Evolutionary conservation across 2,888 invertebrate genomes (phyloP), one percentile per base, ranked within the genome.

Genomic region (Formica aserva): DNA sequence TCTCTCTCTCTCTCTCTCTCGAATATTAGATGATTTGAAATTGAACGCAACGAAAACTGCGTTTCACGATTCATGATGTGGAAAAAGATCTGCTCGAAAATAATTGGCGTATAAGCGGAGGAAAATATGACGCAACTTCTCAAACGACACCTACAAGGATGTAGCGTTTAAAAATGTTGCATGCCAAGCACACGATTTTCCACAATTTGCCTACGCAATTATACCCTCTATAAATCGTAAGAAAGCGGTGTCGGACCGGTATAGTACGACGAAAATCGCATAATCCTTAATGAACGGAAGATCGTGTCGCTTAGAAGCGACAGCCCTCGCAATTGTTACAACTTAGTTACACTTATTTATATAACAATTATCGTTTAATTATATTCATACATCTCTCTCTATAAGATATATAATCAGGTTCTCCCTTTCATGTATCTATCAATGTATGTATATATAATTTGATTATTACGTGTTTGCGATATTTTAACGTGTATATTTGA

Each of bases 361-460:
- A 90, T 38, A 41, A 90, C 89, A 65, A 86, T 87, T 86, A 87
- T 85, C 85, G 85, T 87, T 89, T 84, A 87, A 90, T 87, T 90
- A 85, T 48, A 48, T 8, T 80, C 83, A 67, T 85, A 90, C 81
- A 57, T 78, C 87, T 90, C 32, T 32, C 32, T 32, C 32, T 32
- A 32, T 32, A 90, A 81, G 65, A 48, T 77, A 83, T 48, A 84
- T 87, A 83, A 88, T 88, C 87, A 84, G 87, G 81, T 86, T 86
- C 82, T 81, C 48, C 22, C 71, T 69, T 57, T 57, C 84, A 62
- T 74, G 35, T 84, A 85, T 82, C 84, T 88, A 89, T 82, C 80
- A 83, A 84, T 69, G 82, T 85, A 85, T 72, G 80, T 76, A 76
- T 76, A 65, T 76, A 26, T 86, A 83, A 63, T 87, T 88, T 85